Percentiles rank a stretch among this genome's conserved stretches.
Conservation (phyloP, 2,888 invertebrate species). For the Timema cristinae region DNA sequence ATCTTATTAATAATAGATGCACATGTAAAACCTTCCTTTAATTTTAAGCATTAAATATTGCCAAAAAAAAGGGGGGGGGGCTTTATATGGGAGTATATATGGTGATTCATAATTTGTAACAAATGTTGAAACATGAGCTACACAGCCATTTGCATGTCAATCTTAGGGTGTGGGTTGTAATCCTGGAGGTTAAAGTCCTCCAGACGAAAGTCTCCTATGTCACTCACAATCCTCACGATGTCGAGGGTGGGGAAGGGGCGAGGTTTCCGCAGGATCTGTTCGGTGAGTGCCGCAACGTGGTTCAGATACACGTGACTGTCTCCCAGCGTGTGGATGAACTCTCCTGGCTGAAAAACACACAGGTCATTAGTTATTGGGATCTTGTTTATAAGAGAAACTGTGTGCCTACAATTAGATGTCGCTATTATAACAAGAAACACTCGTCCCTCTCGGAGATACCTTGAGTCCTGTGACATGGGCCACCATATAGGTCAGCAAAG, state of each 20-base stretch:
- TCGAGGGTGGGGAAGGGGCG: constrained; percentile 75
- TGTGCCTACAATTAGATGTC: no score
- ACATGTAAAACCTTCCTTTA: no score
- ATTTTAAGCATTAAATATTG: no score
- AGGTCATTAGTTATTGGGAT: no score
- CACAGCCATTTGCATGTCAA: constrained; percentile 91
- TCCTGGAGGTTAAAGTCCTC: constrained; percentile 82
- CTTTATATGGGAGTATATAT: no score
- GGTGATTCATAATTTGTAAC: no score
- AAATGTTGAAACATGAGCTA: constrained; percentile 42
- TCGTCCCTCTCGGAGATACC: constrained; percentile 46
- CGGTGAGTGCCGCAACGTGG: constrained; percentile 77
- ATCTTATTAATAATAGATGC: no score
- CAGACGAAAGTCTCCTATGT: constrained; percentile 81
- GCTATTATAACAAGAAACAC: no score
- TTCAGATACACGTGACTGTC: constrained; percentile 94
- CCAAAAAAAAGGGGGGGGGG: no score
- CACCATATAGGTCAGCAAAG: constrained; percentile 90
- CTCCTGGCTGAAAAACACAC: constrained; percentile 65
- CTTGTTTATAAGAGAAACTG: no score
- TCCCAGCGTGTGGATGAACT: constrained; percentile 91
- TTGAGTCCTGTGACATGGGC: constrained; percentile 90
- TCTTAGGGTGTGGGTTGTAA: constrained; percentile 85
- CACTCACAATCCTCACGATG: constrained; percentile 66
- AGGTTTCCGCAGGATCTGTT: constrained; percentile 75